Evolutionary conservation across 2,888 invertebrate species (phyloP), one percentile per base, ranked within the genome.

Genomic region (Tetragnatha montana): DNA sequence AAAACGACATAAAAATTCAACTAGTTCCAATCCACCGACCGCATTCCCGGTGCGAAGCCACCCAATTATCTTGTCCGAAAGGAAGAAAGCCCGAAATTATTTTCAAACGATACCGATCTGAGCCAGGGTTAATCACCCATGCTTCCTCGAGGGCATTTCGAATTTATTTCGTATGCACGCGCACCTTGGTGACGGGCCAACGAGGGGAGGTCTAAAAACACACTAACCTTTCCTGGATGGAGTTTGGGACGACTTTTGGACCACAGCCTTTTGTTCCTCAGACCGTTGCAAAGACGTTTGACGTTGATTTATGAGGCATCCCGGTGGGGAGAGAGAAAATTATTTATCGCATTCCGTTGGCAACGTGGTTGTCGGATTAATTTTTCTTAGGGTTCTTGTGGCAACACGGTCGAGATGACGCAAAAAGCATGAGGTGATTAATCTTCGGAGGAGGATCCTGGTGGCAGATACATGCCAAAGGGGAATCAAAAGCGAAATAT

Each of bases 191-290:
- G n/a, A 17, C 47, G 17, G 75, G 88, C 88, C 88, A 89, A 84
- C 73, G 21, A 47, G 49, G 51, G 70, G 49, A 76, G 84, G 68
- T 89, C 88, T 89, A 89, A 89, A 89, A 89, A 89, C 88, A 89
- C 69, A 89, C 88, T 89, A 89, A 89, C 88, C 88, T 89, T 89
- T 69, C 84, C 35, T 50, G 7, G n/a, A 6, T 35, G 35, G 49
- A 74, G 88, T 88, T 88, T 79, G 73, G 21, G 69, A 35, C 74
- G 19, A 78, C 83, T 88, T 35, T 35, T 88, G 74, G 88, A 83
- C 74, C 73, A 14, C 21, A 79, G 83, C 83, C 83, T 83, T 74
- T 68, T 51, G 19, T 81, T 19, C 4, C 49, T n/a, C 81, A 50
- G 8, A 22, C 3, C 35, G 21, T 14, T 71, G 14, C 12, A 6